Conservation (phyloP, 2,113 vertebrate species). For the Lynx canadensis region DNA sequence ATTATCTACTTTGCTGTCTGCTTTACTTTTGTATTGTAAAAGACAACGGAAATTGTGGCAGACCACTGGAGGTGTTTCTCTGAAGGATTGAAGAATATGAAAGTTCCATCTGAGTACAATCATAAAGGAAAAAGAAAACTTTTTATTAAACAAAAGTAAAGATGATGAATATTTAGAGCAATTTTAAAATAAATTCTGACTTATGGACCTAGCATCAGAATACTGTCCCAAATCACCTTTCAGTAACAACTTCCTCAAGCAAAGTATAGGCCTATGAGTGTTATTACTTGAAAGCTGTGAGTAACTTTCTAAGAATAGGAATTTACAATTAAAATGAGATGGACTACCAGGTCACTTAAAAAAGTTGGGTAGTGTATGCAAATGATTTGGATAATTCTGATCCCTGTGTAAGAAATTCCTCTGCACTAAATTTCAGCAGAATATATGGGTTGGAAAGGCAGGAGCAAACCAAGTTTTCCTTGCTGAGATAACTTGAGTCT, state of each 20-base stretch:
- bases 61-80: background rate
- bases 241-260: background rate
- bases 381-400: background rate
- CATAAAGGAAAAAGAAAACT: background rate
- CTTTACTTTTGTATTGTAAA: background rate
- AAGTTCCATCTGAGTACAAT: background rate
- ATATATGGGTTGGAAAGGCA: background rate
- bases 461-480: background rate
- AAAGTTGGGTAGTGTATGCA: background rate
- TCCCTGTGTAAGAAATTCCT: background rate
- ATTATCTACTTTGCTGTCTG: background rate
- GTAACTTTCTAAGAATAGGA: slow-evolving; percentile 74
- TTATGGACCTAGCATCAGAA: background rate
- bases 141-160: background rate
- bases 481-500: background rate
- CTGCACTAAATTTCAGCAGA: background rate
- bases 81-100: background rate
- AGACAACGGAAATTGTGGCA: background rate
- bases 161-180: background rate
- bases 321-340: slow-evolving; percentile 76
- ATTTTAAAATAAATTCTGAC: background rate
- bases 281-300: slow-evolving; percentile 32
- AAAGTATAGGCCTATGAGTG: background rate
- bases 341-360: background rate
- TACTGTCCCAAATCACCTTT: background rate